Evolutionary conservation across 92 coral and sea anemone genomes (phyloP).

Genomic region (Metridium senile): DNA sequence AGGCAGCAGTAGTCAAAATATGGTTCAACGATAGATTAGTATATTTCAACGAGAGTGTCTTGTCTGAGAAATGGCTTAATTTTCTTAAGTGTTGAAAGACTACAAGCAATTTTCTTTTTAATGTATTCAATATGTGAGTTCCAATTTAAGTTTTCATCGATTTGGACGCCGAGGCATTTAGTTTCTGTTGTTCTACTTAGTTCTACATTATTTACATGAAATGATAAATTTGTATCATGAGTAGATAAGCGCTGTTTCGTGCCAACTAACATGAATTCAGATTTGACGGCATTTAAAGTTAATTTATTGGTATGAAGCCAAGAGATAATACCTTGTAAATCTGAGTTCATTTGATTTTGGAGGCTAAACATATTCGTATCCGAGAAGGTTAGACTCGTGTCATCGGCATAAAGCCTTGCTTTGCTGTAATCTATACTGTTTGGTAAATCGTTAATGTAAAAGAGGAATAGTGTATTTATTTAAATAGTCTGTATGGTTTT

Average conservation of each 20-base stretch:
- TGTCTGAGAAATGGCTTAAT: background rate
- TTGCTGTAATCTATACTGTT: constrained; percentile 26
- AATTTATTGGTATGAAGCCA: constrained; percentile 53
- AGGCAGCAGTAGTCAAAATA: constrained; percentile 44
- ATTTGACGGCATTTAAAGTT: constrained; percentile 29
- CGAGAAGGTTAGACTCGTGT: constrained; percentile 42
- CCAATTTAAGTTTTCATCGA: constrained; percentile 46
- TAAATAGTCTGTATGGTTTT: background rate
- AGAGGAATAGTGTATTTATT: constrained; percentile 20
- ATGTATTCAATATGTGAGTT: constrained; percentile 20
- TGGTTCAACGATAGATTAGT: constrained; percentile 38
- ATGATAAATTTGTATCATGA: constrained; percentile 1
- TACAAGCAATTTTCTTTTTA: constrained; percentile 21
- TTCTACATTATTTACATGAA: constrained; percentile 1
- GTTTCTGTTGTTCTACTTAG: constrained; percentile 17
- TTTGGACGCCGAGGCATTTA: constrained; percentile 40
- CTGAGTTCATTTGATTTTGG: constrained; percentile 13
- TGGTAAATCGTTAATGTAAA: constrained; percentile 48
- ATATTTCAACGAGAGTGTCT: constrained; percentile 8
- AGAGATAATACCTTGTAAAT: constrained; percentile 18
- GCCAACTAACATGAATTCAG: constrained; percentile 36
- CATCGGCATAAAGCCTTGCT: constrained; percentile 44
- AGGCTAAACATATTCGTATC: constrained; percentile 21
- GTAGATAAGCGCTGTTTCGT: constrained; percentile 44
- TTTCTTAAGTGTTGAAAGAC: constrained; percentile 6